Percentiles rank a stretch among this genome's conserved stretches.
These are phyloP conservation scores for Drosophila orena DNA, from an alignment of 1,140 invertebrate species.

Conservation along the genomic window DNA sequence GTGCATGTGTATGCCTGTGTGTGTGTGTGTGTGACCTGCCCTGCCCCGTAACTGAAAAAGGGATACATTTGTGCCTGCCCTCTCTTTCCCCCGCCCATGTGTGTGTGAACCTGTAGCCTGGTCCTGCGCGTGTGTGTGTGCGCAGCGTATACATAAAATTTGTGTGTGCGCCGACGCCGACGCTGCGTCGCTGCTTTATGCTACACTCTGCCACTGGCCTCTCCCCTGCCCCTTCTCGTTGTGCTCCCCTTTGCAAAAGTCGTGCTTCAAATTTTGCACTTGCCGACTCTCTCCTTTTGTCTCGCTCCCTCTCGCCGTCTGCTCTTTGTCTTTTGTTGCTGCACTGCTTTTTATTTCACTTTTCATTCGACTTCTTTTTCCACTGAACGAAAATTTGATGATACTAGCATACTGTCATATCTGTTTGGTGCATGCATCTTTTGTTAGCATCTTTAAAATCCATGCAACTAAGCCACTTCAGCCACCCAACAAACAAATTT, in stretches of 20 bases:
- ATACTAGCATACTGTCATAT: too few species aligned
- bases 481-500: background rate
- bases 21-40: slow-evolving; percentile 67
- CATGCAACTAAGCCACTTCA: background rate
- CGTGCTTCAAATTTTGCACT: slow-evolving; percentile 81
- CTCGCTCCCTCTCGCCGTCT: slow-evolving; percentile 30
- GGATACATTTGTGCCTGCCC: slow-evolving; percentile 74
- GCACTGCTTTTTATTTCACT: slow-evolving; percentile 56
- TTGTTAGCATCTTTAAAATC: background rate
- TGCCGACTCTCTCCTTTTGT: slow-evolving; percentile 62
- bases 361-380: slow-evolving; percentile 43
- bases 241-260: slow-evolving; percentile 45
- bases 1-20: slow-evolving; percentile 1
- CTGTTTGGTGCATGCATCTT: too few species aligned
- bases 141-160: slow-evolving; percentile 82
- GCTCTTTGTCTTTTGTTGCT: slow-evolving; percentile 79
- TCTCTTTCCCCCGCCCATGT: slow-evolving; percentile 43
- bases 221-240: slow-evolving; percentile 3
- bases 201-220: slow-evolving; percentile 10
- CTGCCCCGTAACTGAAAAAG: slow-evolving; percentile 72
- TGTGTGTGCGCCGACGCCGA: slow-evolving; percentile 79
- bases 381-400: background rate
- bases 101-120: slow-evolving; percentile 79
- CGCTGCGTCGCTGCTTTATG: slow-evolving; percentile 52
- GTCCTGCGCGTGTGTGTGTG: slow-evolving; percentile 57